Evolutionary conservation across 2,797 vertebrate genomes (phyloP).

Genomic region (Jordanella pulchra): DNA sequence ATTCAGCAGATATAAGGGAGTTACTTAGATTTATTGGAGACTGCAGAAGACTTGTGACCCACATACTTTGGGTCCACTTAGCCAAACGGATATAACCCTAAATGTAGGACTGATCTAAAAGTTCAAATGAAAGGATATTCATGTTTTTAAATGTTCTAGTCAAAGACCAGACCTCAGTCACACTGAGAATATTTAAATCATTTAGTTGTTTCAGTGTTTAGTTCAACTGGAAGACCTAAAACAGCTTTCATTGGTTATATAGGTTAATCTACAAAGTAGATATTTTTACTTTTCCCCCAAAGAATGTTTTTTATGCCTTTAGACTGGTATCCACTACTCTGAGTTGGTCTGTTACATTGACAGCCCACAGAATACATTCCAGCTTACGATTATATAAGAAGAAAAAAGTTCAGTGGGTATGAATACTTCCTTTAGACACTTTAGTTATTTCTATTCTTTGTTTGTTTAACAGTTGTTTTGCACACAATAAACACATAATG

Average conservation of each 20-base stretch:
- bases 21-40: not conserved
- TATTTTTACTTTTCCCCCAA: not conserved
- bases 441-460: conserved; percentile 6
- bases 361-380: not conserved
- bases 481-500: conserved; percentile 47
- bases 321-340: not conserved
- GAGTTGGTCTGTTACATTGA: not conserved
- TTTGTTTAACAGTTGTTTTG: conserved; percentile 7
- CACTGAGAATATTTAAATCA: not conserved
- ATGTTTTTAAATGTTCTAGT: not conserved
- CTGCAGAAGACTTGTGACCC: not conserved
- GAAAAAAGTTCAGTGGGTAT: not conserved
- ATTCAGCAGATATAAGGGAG: not conserved
- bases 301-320: not conserved
- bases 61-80: not conserved
- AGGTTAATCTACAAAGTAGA: not conserved
- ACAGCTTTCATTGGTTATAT: not conserved
- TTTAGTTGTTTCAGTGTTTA: not conserved
- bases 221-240: not conserved
- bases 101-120: not conserved
- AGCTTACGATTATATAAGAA: not conserved
- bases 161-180: not conserved
- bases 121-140: not conserved
- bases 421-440: not conserved
- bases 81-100: not conserved